phyloP scores from a whole-genome alignment of 2,797 vertebrate species.

The Lates japonicus region DNA sequence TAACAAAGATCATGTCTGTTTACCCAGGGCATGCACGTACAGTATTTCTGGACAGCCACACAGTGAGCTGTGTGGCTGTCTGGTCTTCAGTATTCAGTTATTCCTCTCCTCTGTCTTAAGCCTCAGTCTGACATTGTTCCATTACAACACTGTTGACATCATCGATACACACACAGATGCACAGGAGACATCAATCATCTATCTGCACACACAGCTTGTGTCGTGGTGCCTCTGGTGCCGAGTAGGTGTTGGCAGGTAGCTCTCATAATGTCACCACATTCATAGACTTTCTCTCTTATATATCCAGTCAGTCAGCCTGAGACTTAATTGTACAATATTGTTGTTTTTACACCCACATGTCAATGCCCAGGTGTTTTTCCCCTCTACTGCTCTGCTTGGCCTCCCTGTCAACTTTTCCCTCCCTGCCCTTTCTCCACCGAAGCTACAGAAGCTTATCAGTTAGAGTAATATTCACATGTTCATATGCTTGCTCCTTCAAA shows the following conservation, averaged over 20 bases:
- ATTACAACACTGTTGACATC: conserved; percentile 50
- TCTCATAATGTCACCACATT: conserved; percentile 4
- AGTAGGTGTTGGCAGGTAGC: conserved; percentile 25
- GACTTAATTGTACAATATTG: background rate
- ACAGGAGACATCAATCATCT: conserved; percentile 32
- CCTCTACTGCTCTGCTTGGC: conserved; percentile 9
- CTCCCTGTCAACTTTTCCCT: conserved; percentile 1
- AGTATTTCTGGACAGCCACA: conserved; percentile 11
- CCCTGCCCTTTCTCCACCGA: background rate
- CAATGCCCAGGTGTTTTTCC: background rate
- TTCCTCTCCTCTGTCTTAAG: conserved; percentile 11
- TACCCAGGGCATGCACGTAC: background rate
- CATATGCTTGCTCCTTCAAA: background rate
- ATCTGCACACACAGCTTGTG: background rate
- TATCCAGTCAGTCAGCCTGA: conserved; percentile 27
- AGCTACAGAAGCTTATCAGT: conserved; percentile 7
- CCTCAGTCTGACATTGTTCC: conserved; percentile 27
- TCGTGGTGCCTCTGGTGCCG: background rate
- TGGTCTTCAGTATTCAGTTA: no score
- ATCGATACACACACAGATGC: conserved; percentile 6
- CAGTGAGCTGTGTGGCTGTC: background rate
- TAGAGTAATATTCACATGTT: conserved; percentile 11
- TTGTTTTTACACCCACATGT: conserved; percentile 22
- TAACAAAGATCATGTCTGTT: background rate
- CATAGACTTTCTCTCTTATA: background rate